phyloP scores from a whole-genome alignment of 2,888 invertebrate species.

The Sesia bembeciformis region DNA sequence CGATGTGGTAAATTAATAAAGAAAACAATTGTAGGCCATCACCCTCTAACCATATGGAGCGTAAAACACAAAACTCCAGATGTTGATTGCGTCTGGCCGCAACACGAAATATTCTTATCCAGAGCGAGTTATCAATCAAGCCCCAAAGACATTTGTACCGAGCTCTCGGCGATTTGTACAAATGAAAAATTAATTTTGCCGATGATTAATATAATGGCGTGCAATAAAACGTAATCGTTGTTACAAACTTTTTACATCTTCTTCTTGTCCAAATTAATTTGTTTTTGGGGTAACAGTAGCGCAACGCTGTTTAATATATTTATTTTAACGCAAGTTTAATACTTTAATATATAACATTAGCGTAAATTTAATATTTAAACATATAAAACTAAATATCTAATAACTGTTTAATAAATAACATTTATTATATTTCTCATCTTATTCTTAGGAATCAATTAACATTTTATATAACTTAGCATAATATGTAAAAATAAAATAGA shows the following conservation, averaged over 20 bases:
- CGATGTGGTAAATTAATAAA: too few species aligned
- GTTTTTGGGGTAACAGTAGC: slow-evolving; percentile 25
- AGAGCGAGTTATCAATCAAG: slow-evolving; percentile 55
- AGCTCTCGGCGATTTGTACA: slow-evolving; percentile 66
- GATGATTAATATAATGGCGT: slow-evolving; percentile 70
- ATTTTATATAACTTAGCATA: too few species aligned
- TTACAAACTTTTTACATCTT: slow-evolving; percentile 73
- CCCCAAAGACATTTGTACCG: slow-evolving; percentile 55
- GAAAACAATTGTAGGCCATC: too few species aligned
- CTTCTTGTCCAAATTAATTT: slow-evolving; percentile 70
- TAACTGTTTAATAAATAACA: too few species aligned
- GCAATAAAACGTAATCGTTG: slow-evolving; percentile 71
- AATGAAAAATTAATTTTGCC: slow-evolving; percentile 73
- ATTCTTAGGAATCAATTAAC: too few species aligned
- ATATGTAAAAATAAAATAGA: too few species aligned
- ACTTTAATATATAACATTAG: too few species aligned
- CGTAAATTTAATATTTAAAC: too few species aligned
- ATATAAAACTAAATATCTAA: too few species aligned
- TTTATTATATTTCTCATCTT: too few species aligned
- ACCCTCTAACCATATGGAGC: too few species aligned
- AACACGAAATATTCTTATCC: slow-evolving; percentile 26
- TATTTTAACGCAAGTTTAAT: too few species aligned
- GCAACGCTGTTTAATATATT: neutral
- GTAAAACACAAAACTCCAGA: slow-evolving; percentile 25
- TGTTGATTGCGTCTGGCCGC: slow-evolving; percentile 15